Evolutionary conservation across 2,113 vertebrate genomes (phyloP).

Genomic region (Takifugu bimaculatus): DNA sequence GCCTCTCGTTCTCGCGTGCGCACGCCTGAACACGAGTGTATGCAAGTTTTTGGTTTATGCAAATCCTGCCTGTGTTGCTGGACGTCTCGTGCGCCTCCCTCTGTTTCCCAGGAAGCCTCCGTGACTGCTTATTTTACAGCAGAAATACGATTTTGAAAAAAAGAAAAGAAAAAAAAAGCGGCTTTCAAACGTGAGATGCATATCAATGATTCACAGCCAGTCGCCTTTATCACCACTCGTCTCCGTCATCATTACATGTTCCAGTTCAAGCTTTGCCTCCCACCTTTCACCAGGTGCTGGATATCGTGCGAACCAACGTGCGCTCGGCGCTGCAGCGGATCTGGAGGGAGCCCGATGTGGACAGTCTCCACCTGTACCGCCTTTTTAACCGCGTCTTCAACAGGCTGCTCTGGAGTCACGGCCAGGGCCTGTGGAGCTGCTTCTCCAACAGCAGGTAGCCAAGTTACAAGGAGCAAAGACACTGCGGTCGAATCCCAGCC

Average conservation of each 20-base stretch:
- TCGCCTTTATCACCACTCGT: slow-evolving; percentile 4
- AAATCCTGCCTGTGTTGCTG: background rate
- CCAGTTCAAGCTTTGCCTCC: slow-evolving; percentile 19
- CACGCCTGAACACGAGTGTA: background rate
- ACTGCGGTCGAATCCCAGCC: too few species aligned
- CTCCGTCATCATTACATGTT: slow-evolving; percentile 14
- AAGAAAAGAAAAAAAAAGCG: background rate
- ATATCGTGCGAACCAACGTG: slow-evolving; percentile 91
- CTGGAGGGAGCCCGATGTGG: slow-evolving; percentile 89
- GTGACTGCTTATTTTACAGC: background rate
- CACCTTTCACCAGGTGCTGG: slow-evolving; percentile 81
- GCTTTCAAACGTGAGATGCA: background rate
- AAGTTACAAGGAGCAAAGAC: background rate
- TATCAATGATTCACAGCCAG: background rate
- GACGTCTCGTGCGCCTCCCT: background rate
- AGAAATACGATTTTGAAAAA: background rate
- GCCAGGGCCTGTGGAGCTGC: slow-evolving; percentile 96
- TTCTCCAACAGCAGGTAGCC: slow-evolving; percentile 85
- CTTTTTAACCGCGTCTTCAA: slow-evolving; percentile 93
- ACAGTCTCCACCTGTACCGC: slow-evolving; percentile 86
- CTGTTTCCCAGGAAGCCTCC: slow-evolving; percentile 15
- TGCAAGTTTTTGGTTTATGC: slow-evolving; percentile 10
- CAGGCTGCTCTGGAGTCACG: slow-evolving; percentile 93
- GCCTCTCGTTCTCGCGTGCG: slow-evolving; percentile 27
- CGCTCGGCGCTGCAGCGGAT: slow-evolving; percentile 84